Conservation (phyloP, 1,140 invertebrate genomes). For the Anoplophora glabripennis region DNA sequence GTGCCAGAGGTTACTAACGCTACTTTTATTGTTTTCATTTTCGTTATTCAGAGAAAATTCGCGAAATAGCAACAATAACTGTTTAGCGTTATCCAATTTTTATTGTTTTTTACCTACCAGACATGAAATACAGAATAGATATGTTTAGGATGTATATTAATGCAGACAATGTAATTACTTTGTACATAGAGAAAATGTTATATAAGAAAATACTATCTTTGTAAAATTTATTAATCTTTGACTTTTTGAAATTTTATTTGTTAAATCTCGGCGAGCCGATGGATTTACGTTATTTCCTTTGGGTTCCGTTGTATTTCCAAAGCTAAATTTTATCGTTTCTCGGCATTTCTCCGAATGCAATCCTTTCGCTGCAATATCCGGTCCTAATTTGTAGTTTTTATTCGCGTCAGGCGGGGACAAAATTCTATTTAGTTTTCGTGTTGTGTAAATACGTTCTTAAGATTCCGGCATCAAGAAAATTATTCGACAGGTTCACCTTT, state of each 20-base stretch:
- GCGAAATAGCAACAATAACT: not conserved
- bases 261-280: conserved; percentile 22
- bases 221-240: conserved; percentile 28
- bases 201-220: conserved; percentile 33
- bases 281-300: not conserved
- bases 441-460: conserved; percentile 2
- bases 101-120: conserved; percentile 11
- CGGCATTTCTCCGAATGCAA: not conserved
- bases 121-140: not conserved
- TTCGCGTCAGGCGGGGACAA: not conserved
- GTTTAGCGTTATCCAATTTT: not conserved
- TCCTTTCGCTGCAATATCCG: not conserved
- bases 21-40: conserved; percentile 9
- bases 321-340: conserved; percentile 6
- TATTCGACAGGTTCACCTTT: not conserved
- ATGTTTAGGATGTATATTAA: conserved; percentile 37
- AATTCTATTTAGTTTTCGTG: conserved; percentile 3
- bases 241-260: conserved; percentile 33
- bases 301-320: not conserved
- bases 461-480: not conserved
- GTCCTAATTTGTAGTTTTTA: conserved; percentile 1
- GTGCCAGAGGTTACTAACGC: conserved; percentile 25
- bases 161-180: conserved; percentile 38
- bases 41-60: conserved; percentile 3
- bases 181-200: conserved; percentile 44